Evolutionary conservation across 23 tunicate species (phyloP).

Genomic region (Diplosoma virens): DNA sequence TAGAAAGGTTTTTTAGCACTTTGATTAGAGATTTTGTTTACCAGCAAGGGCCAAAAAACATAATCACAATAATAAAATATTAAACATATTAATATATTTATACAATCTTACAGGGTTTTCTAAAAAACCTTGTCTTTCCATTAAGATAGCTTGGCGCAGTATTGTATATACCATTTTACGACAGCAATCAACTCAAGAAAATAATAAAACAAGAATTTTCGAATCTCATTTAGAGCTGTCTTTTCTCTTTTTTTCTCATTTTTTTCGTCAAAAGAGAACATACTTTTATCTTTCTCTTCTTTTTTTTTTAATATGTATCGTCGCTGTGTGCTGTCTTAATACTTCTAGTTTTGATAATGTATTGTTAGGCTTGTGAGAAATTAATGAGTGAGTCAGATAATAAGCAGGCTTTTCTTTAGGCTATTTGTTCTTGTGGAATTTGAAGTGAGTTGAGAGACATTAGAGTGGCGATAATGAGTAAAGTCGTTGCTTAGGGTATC

Average conservation of each 20-base stretch:
- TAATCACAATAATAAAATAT: too few species aligned
- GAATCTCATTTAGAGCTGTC: background rate
- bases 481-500: too few species aligned
- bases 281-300: background rate
- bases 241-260: background rate
- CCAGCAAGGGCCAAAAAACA: too few species aligned
- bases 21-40: too few species aligned
- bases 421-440: slow-evolving; percentile 5
- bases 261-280: too few species aligned
- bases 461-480: background rate
- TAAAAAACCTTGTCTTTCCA: too few species aligned
- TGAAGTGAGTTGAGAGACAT: background rate
- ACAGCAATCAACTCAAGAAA: slow-evolving; percentile 5
- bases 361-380: slow-evolving; percentile 15
- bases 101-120: too few species aligned
- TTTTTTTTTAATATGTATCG: background rate
- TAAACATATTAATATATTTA: too few species aligned
- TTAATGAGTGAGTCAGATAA: slow-evolving; percentile 32
- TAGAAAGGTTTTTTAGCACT: too few species aligned
- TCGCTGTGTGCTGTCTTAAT: slow-evolving; percentile 31
- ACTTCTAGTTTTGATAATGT: slow-evolving; percentile 1
- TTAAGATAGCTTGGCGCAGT: too few species aligned
- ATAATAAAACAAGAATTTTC: background rate
- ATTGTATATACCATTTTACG: background rate
- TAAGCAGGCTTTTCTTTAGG: slow-evolving; percentile 7